These are phyloP conservation scores for Vespertilio murinus DNA, from an alignment of 2,797 vertebrate genomes.

Conservation along the genomic window DNA sequence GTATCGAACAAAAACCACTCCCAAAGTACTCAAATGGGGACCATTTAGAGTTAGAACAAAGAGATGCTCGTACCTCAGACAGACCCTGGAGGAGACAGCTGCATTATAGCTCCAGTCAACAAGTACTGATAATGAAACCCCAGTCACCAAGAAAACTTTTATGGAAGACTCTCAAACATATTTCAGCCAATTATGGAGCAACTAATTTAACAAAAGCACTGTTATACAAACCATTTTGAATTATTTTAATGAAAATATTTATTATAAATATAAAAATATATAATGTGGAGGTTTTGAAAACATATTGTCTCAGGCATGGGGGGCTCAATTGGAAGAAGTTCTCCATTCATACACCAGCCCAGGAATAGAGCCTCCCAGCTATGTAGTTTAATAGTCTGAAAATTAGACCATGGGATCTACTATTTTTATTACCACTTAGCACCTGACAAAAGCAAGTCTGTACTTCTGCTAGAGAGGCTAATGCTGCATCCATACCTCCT, in stretches of 20 bases:
- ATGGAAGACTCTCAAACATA: neutral
- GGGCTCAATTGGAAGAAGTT: neutral
- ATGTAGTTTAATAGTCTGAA: neutral
- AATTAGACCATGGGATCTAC: neutral
- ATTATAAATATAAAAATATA: neutral
- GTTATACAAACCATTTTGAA: neutral
- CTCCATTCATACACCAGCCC: neutral
- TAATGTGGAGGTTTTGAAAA: neutral
- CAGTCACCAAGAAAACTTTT: neutral
- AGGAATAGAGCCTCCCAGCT: neutral
- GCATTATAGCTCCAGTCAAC: neutral
- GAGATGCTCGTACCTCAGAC: neutral
- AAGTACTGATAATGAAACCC: neutral
- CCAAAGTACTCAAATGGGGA: neutral
- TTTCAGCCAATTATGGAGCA: neutral
- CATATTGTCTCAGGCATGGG: neutral
- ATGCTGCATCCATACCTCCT: neutral
- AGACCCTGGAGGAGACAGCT: neutral
- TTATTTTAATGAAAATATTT: constrained; percentile 37
- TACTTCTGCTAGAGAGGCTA: neutral
- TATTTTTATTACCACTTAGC: neutral
- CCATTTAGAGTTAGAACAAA: neutral
- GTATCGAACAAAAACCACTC: neutral
- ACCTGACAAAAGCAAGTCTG: neutral
- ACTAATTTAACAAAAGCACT: neutral